phyloP scores from a whole-genome alignment of 2,113 vertebrate species.

The Sitta europaea region DNA sequence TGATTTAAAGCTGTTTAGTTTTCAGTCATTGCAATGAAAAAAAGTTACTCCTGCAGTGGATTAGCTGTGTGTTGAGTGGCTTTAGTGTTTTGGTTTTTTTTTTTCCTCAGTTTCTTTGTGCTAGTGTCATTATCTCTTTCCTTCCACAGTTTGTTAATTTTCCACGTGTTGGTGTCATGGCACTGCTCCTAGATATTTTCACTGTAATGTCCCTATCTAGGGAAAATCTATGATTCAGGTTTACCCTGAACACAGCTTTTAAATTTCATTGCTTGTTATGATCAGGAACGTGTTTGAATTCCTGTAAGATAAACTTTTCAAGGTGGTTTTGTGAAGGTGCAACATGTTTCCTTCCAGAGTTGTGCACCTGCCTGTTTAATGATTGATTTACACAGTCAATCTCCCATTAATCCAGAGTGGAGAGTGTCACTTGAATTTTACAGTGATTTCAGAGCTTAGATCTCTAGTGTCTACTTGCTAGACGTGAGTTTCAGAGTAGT shows the following conservation, averaged over 20 bases:
- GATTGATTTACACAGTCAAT: neutral
- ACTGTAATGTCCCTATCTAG: neutral
- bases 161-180: neutral
- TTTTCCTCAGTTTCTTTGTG: neutral
- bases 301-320: neutral
- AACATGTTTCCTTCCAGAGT: neutral
- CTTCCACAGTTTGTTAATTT: neutral
- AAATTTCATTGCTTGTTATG: neutral
- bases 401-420: neutral
- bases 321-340: neutral
- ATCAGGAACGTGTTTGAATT: rapidly evolving
- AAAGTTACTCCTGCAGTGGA: neutral
- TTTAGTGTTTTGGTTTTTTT: neutral
- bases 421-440: neutral
- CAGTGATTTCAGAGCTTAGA: neutral
- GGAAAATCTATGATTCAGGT: neutral
- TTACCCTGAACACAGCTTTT: neutral
- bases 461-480: neutral
- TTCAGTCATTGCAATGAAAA: neutral
- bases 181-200: neutral
- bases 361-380: neutral
- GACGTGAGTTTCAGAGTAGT: neutral
- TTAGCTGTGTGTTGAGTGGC: neutral
- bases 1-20: neutral
- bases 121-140: neutral